These are phyloP conservation scores for Calephelis virginiensis DNA, from an alignment of 1,140 invertebrate species.

Conservation along the genomic window DNA sequence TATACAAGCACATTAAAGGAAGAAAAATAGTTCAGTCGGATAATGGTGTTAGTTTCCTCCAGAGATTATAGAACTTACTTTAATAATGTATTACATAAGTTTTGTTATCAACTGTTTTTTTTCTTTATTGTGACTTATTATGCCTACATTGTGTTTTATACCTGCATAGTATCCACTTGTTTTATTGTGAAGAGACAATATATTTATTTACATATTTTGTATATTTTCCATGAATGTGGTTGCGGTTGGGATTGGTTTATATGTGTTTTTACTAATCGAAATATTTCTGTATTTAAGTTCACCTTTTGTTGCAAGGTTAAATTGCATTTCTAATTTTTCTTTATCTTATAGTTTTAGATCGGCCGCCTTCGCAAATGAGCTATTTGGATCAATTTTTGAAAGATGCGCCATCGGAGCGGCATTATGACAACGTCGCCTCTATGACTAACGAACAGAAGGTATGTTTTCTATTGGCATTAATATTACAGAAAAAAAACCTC, in stretches of 20 bases:
- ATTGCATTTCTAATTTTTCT: constrained; percentile 10
- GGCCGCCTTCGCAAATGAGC: constrained; percentile 92
- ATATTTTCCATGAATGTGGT: constrained; percentile 48
- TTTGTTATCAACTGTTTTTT: background rate
- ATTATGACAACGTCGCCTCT: constrained; percentile 66
- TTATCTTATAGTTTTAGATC: constrained; percentile 86
- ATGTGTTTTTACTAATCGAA: constrained; percentile 39
- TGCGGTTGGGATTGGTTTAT: constrained; percentile 68
- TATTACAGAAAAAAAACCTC: too few species aligned
- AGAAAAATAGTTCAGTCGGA: too few species aligned
- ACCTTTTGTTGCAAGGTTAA: background rate
- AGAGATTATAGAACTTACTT: too few species aligned
- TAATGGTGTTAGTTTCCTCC: too few species aligned
- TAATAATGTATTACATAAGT: too few species aligned
- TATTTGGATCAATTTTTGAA: constrained; percentile 94
- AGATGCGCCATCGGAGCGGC: constrained; percentile 78
- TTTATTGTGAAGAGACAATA: background rate
- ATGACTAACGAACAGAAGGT: constrained; percentile 71
- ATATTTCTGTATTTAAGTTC: constrained; percentile 23
- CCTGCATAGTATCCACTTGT: background rate
- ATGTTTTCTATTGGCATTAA: constrained; percentile 22
- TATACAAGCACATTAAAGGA: too few species aligned
- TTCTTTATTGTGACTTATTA: background rate
- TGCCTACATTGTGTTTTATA: background rate
- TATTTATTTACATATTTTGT: background rate